These are phyloP conservation scores for Egretta garzetta DNA, from an alignment of 2,113 vertebrate species.

Conservation along the genomic window DNA sequence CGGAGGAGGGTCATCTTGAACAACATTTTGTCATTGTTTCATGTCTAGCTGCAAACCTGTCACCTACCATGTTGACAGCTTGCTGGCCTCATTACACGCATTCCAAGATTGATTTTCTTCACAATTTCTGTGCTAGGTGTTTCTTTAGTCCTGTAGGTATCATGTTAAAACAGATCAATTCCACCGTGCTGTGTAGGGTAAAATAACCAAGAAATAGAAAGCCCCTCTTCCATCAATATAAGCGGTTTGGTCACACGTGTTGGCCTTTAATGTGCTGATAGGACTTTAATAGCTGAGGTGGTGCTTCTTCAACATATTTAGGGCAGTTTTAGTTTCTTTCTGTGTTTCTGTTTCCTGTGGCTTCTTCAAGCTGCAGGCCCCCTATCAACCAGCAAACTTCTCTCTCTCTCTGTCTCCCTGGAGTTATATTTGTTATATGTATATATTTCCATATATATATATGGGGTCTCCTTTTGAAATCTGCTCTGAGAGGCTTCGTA, in stretches of 20 bases:
- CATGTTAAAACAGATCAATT: not conserved
- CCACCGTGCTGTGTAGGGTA: not conserved
- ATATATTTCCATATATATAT: no score
- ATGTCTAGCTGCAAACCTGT: not conserved
- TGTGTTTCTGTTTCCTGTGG: not conserved
- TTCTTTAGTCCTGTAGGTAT: not conserved
- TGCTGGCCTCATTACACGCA: not conserved
- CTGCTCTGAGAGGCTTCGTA: not conserved
- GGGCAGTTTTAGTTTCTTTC: not conserved
- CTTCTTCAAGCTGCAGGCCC: not conserved
- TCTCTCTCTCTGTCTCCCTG: not conserved
- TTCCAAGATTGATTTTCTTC: constrained; percentile 26
- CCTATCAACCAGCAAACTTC: not conserved
- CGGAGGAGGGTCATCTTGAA: not conserved
- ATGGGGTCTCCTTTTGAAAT: not conserved
- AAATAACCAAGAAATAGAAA: not conserved
- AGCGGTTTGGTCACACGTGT: not conserved
- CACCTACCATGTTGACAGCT: not conserved
- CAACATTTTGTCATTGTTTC: not conserved
- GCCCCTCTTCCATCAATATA: not conserved
- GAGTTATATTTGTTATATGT: not conserved
- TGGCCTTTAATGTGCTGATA: not conserved
- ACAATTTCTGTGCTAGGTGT: not conserved
- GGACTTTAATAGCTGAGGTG: not conserved
- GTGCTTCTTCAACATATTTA: not conserved